Conservation (phyloP, 2,113 vertebrate species). For the Saccopteryx leptura region DNA sequence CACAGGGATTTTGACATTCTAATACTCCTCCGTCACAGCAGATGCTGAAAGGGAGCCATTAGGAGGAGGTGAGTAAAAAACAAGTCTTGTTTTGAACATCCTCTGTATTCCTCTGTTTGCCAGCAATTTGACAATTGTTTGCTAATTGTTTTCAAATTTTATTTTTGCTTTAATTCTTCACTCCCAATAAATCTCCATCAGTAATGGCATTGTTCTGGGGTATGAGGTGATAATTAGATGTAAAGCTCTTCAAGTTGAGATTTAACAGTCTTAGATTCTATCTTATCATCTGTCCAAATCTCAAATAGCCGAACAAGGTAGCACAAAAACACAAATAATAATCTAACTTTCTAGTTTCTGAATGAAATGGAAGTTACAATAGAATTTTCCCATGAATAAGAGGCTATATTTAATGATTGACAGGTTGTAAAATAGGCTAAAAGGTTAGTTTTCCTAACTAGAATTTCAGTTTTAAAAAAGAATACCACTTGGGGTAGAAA, state of each 20-base stretch:
- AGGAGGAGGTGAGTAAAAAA: neutral
- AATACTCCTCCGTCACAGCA: neutral
- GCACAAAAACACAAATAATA: neutral
- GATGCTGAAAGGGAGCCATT: neutral
- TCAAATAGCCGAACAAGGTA: neutral
- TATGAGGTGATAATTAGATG: neutral
- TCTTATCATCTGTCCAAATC: neutral
- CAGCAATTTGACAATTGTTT: neutral
- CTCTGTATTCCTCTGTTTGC: neutral
- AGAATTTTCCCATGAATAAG: neutral
- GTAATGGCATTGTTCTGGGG: neutral
- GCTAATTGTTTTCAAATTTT: neutral
- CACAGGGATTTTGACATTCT: neutral
- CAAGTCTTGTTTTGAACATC: neutral
- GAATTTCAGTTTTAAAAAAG: conserved; percentile 40
- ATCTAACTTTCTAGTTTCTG: neutral
- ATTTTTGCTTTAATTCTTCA: conserved; percentile 28
- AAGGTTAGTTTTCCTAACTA: conserved; percentile 1
- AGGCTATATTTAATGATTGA: neutral
- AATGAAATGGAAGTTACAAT: neutral
- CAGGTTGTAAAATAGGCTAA: neutral
- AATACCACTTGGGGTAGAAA: conserved; percentile 4
- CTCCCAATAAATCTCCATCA: neutral
- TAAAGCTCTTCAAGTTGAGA: neutral
- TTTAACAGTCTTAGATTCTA: neutral